Percentiles rank a stretch among this genome's conserved stretches.
These are phyloP conservation scores for Meloidogyne exigua DNA, from an alignment of 1,140 invertebrate species.

Conservation along the genomic window DNA sequence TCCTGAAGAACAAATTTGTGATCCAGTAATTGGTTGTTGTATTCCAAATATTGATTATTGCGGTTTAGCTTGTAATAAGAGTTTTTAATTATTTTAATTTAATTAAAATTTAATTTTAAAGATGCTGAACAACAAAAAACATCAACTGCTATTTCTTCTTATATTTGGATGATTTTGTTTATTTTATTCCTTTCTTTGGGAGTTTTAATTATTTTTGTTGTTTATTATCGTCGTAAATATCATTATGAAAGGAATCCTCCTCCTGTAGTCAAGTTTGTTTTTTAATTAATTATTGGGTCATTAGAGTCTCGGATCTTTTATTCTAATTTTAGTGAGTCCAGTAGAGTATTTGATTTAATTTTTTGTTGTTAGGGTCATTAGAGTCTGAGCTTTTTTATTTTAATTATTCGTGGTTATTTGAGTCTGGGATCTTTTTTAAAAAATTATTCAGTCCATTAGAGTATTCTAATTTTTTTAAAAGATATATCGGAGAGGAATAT, in stretches of 20 bases:
- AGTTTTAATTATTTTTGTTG: constrained; percentile 37
- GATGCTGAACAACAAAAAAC: constrained; percentile 46
- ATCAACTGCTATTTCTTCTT: background rate
- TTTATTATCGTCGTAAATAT: constrained; percentile 58
- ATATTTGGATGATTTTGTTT: constrained; percentile 26
- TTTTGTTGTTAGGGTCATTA: too few species aligned
- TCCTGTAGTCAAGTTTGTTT: constrained; percentile 46
- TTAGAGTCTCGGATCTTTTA: background rate
- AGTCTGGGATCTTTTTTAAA: constrained; percentile 35
- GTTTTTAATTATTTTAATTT: background rate
- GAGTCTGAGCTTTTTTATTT: too few species aligned
- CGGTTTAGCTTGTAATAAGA: constrained; percentile 46
- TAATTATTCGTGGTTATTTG: too few species aligned
- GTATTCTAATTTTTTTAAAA: background rate
- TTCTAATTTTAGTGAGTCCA: too few species aligned
- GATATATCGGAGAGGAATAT: constrained; percentile 7
- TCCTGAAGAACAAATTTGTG: constrained; percentile 68
- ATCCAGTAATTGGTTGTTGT: constrained; percentile 79
- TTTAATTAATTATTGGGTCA: background rate
- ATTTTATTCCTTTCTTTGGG: constrained; percentile 28
- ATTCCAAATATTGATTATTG: constrained; percentile 60
- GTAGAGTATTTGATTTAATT: too few species aligned
- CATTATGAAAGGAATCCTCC: constrained; percentile 54
- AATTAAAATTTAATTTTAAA: constrained; percentile 8
- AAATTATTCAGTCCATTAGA: background rate